phyloP scores from a whole-genome alignment of 2,797 vertebrate genomes.

The Poliocrania exsul region DNA sequence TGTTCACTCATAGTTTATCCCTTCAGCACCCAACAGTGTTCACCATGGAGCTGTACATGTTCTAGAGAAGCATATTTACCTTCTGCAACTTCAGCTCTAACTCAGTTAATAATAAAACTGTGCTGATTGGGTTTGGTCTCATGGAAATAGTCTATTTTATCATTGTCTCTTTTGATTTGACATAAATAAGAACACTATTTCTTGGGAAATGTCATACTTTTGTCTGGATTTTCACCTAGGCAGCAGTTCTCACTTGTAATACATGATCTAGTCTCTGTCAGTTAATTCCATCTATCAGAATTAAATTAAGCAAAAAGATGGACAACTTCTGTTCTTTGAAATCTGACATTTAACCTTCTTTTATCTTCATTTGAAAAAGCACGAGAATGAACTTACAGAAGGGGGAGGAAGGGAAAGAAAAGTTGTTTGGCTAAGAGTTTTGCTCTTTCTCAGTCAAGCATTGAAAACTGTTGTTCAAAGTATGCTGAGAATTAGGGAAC shows the following conservation, averaged over 20 bases:
- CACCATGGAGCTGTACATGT: neutral
- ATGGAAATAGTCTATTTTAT: neutral
- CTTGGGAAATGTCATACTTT: neutral
- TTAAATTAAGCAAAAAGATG: neutral
- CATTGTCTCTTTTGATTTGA: neutral
- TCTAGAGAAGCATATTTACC: neutral
- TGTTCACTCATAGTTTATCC: neutral
- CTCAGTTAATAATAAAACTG: neutral
- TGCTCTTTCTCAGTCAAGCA: slow-evolving; percentile 29
- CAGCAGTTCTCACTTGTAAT: neutral
- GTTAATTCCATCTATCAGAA: neutral
- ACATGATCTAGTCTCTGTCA: neutral
- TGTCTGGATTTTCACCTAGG: neutral
- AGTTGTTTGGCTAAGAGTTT: slow-evolving; percentile 23
- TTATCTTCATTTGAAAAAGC: neutral
- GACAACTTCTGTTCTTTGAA: neutral
- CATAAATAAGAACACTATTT: neutral
- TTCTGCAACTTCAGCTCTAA: neutral
- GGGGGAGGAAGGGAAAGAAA: neutral
- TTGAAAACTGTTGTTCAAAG: slow-evolving; percentile 49
- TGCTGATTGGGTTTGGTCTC: neutral
- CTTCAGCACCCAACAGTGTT: neutral
- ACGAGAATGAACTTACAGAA: neutral
- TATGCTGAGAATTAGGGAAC: slow-evolving; percentile 28
- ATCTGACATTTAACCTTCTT: neutral